phyloP scores from a whole-genome alignment of 2,888 invertebrate genomes.

The Leptothorax acervorum region DNA sequence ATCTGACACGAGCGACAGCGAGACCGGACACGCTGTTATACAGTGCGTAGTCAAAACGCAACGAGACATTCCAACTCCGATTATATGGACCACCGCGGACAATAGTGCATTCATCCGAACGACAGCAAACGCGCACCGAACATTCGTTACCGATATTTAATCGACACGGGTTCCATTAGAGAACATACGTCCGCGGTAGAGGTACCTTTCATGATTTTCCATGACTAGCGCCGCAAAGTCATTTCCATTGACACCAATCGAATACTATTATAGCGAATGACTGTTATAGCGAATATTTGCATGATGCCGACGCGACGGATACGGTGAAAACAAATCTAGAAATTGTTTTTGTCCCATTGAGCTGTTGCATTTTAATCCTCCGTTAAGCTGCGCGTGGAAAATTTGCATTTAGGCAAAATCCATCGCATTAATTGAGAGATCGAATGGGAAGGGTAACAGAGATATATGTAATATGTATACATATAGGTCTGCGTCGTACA shows the following conservation, averaged over 20 bases:
- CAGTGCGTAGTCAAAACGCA: constrained; percentile 3
- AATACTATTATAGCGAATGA: neutral
- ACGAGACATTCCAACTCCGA: constrained; percentile 25
- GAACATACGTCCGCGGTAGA: constrained; percentile 17
- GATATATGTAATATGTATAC: neutral
- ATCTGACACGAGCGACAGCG: neutral
- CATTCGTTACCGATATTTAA: constrained; percentile 52
- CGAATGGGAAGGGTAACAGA: neutral
- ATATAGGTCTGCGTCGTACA: neutral
- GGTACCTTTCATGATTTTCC: constrained; percentile 45
- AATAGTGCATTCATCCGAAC: constrained; percentile 39
- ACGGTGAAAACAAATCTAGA: constrained; percentile 29
- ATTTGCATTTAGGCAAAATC: constrained; percentile 15
- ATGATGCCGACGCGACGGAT: neutral
- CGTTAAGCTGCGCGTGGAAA: neutral
- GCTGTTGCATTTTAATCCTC: constrained; percentile 11
- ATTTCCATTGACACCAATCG: constrained; percentile 41
- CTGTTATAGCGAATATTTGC: neutral
- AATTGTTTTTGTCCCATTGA: constrained; percentile 5
- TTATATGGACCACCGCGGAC: constrained; percentile 35
- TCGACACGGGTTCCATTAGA: constrained; percentile 51
- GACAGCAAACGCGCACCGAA: constrained; percentile 15
- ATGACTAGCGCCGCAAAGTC: neutral
- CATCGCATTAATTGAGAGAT: constrained; percentile 8
- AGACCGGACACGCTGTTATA: neutral